Conservation (phyloP, 2,888 invertebrate genomes). For the Callyntrura guangdongensis region DNA sequence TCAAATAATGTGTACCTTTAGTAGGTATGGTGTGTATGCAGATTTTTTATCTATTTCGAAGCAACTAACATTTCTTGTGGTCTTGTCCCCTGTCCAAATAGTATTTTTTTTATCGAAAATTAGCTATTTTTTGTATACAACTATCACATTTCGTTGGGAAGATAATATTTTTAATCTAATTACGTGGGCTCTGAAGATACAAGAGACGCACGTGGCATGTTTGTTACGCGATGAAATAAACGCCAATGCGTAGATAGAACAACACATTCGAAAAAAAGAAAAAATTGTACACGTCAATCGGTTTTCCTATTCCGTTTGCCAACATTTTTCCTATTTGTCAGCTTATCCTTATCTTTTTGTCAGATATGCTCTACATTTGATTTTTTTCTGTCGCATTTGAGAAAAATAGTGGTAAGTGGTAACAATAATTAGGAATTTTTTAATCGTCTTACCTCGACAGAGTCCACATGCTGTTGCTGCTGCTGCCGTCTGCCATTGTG, state of each 20-base stretch:
- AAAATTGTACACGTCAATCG: background rate
- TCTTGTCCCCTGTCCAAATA: conserved; percentile 25
- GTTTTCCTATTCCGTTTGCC: conserved; percentile 56
- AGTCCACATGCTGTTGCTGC: conserved; percentile 80
- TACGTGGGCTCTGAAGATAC: background rate
- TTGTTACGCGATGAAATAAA: too few relatives aligned
- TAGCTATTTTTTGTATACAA: background rate
- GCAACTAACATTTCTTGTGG: background rate
- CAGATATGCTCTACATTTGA: conserved; percentile 43
- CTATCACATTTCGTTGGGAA: background rate
- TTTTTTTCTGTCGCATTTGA: conserved; percentile 13
- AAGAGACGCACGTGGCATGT: conserved; percentile 32
- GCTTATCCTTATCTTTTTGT: too few relatives aligned
- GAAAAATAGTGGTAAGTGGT: too few relatives aligned
- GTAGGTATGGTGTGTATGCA: conserved; percentile 25
- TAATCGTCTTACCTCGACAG: conserved; percentile 82
- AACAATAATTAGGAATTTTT: conserved; percentile 10
- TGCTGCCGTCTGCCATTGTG: conserved; percentile 68
- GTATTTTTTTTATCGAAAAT: background rate
- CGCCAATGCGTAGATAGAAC: too few relatives aligned
- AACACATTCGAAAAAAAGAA: conserved; percentile 15
- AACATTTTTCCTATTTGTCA: conserved; percentile 33
- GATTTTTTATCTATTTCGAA: conserved; percentile 16
- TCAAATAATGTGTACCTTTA: background rate
- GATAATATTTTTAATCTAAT: conserved; percentile 58